Conservation (phyloP, 2,888 invertebrate genomes). For the Drosophila mercatorum region DNA sequence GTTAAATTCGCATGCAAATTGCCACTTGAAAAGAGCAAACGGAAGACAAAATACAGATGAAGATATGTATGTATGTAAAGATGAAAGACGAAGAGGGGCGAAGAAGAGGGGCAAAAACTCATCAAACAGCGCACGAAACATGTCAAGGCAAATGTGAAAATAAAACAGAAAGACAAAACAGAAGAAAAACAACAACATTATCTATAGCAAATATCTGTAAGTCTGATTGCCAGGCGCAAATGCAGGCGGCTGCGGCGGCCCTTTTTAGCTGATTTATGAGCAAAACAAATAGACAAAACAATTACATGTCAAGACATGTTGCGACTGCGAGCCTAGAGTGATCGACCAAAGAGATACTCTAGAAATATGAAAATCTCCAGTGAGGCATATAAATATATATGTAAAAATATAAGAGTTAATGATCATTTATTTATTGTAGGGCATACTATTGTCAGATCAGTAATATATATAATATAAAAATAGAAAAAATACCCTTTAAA, state of each 20-base stretch:
- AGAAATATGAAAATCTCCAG: too few relatives aligned
- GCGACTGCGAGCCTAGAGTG: neutral
- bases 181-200: conserved; percentile 10
- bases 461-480: too few relatives aligned
- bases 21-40: conserved; percentile 36
- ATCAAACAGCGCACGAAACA: conserved; percentile 45
- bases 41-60: conserved; percentile 26
- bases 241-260: conserved; percentile 44
- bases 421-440: too few relatives aligned
- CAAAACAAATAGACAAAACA: conserved; percentile 28
- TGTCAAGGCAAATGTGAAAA: conserved; percentile 55
- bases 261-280: conserved; percentile 24
- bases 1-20: conserved; percentile 51
- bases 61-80: conserved; percentile 13
- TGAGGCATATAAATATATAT: too few relatives aligned
- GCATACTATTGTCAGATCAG: too few relatives aligned
- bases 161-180: conserved; percentile 13
- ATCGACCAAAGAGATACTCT: neutral
- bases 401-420: too few relatives aligned
- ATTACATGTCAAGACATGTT: conserved; percentile 56
- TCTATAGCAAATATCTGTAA: conserved; percentile 41
- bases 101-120: conserved; percentile 20
- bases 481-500: too few relatives aligned
- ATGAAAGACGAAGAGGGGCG: conserved; percentile 7
- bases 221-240: conserved; percentile 72